Conservation (phyloP, 2,888 invertebrate genomes). For the Ichneumon xanthorius region DNA sequence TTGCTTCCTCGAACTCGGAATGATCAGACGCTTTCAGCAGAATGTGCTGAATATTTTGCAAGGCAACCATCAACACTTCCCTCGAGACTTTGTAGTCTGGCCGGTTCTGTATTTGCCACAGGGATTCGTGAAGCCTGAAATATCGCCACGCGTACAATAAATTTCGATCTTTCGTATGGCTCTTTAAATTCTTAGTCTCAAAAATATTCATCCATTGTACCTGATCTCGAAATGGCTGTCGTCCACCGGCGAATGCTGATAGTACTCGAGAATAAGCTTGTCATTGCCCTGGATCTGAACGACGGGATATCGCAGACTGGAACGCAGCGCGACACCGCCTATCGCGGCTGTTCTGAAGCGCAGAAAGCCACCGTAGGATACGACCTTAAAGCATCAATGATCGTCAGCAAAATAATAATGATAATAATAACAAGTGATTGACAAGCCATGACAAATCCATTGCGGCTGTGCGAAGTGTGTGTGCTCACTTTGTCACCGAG, state of each 20-base stretch:
- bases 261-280: slow-evolving; percentile 92
- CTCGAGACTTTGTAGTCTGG: slow-evolving; percentile 88
- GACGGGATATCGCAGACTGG: slow-evolving; percentile 89
- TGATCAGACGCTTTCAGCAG: slow-evolving; percentile 91
- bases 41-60: slow-evolving; percentile 94
- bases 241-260: slow-evolving; percentile 82
- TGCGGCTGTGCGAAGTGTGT: background rate
- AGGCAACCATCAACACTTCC: slow-evolving; percentile 94
- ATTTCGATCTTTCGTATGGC: slow-evolving; percentile 1
- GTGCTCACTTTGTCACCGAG: slow-evolving; percentile 91
- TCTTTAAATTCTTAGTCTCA: background rate
- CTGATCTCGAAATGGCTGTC: slow-evolving; percentile 85
- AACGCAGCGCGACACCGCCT: slow-evolving; percentile 87
- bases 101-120: slow-evolving; percentile 90
- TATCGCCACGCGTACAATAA: background rate
- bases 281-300: slow-evolving; percentile 93
- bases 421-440: slow-evolving; percentile 20
- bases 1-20: slow-evolving; percentile 87
- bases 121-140: slow-evolving; percentile 88
- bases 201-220: slow-evolving; percentile 75
- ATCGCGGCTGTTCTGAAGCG: slow-evolving; percentile 90
- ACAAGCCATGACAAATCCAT: slow-evolving; percentile 23
- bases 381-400: slow-evolving; percentile 86
- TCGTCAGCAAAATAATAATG: slow-evolving; percentile 8
- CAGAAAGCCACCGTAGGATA: slow-evolving; percentile 96